Evolutionary conservation across 64 coral and sea anemone genomes (phyloP), one percentile per base, ranked within the genome.

Genomic region (Platygyra sinensis): DNA sequence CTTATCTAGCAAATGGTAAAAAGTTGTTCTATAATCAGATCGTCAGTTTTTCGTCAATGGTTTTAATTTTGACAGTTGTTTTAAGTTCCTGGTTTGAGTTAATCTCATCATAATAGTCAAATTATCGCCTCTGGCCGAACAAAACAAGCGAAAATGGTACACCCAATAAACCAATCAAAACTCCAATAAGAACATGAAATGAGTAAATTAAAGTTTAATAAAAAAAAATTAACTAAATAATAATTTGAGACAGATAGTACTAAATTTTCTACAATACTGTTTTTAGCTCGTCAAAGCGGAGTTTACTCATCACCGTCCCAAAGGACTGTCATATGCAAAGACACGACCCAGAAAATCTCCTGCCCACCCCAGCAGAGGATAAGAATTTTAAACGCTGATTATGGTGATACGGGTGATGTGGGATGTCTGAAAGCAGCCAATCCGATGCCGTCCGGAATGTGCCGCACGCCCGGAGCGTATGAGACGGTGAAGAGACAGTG

Each of bases 301-400:
- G 86, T 31, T 6, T 61, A 60, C 63, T 46, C 86, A 8, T 63
- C 72, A 0, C 27, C 30, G 9, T 30, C 72, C 4, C 60, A 76
- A 36, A 86, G 83, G 9, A 50, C 82, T 5, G 29, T 92, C 16
- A 73, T 92, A 2, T 92, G 90, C 64, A 39, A 87, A 72, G 76
- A 72, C 27, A 79, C 71, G 28, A 86, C 22, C 31, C 82, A 92
- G 60, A 92, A 84, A 62, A 92, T 92, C 28, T 72, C 62, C 10
- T 92, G 90, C 30, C 90, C 90, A 7, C 81, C 72, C 54, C 16
- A 79, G 20, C n/a, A 92, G 60, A 75, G 57, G 30, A 86, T 92
- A 50, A 67, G 52, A 12, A 80, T 92, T 16, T 30, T 50, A 77
- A 72, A 80, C 15, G 90, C 90, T 27, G 73, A 80, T 27, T 92